Base-by-base conservation (phyloP, 2,113 vertebrate species). In the Phylloscopus trochilus region DNA sequence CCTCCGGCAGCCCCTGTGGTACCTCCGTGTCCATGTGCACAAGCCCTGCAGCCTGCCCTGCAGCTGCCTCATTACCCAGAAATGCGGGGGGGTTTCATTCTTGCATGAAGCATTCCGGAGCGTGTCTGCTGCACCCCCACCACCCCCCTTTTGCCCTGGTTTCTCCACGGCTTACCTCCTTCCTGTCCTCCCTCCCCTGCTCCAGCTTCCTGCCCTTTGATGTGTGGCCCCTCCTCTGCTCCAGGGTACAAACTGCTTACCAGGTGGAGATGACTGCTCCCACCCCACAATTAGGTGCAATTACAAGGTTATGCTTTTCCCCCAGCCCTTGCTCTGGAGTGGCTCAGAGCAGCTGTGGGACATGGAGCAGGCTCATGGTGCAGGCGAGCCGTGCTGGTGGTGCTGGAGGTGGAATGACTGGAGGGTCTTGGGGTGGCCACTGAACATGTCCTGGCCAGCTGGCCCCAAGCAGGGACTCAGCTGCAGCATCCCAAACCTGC, bases 181-280 rank as follows among this genome's bases (percentile, higher is more conserved):
- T 84, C 79, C 72, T 70, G 39, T 37, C 63, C 43, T 90, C 55
- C 89, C 53, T 22, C n/a, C 63, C 63, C 47, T 52, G 51, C 35
- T 86, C 33, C 56, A 44, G 64, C 76, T 93, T 93, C 93, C 91
- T 93, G 85, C 80, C 69, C 81, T 95, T 95, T 97, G 60, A 90
- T 96, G 78, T 80, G 87, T 16, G 67, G 58, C 47, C 80, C 46
- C 58, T 89, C 84, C 91, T 85, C 41, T 70, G 92, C 95, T 67
- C 69, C 77, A 28, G 93, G 95, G 86, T 33, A 82, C 4, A 5
- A 91, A 35, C 31, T 33, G 66, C 90, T 89, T 53, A 52, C 74
- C 87, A 44, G 89, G 62, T 93, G 89, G 77, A 66, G 77, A 49
- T 7, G 37, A 22, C 86, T 69, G 52, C 46, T 79, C 89, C 83